Conservation (phyloP, 1,140 invertebrate species). For the Drosophila biarmipes region DNA sequence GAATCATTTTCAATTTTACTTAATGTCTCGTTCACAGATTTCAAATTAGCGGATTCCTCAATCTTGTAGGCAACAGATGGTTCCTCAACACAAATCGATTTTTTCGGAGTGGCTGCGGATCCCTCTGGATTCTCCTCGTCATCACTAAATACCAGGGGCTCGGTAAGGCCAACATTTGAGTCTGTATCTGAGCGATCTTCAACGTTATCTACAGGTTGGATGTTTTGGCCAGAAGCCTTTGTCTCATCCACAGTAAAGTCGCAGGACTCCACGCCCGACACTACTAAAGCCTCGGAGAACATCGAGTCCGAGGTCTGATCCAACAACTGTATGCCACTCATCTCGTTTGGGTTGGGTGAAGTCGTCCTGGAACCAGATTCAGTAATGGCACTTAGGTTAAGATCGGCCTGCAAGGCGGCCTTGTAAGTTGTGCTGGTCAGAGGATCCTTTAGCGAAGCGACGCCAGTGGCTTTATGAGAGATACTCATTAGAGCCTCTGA, state of each 20-base stretch:
- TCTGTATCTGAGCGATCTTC: conserved; percentile 45
- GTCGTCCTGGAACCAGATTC: background rate
- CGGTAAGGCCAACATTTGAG: conserved; percentile 46
- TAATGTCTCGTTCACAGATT: background rate
- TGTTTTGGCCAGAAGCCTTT: conserved; percentile 2
- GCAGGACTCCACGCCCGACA: conserved; percentile 50
- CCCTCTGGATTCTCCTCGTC: conserved; percentile 36
- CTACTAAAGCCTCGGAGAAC: conserved; percentile 55
- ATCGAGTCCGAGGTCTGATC: conserved; percentile 71
- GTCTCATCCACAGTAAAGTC: conserved; percentile 63
- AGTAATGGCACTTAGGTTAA: background rate
- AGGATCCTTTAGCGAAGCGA: conserved; percentile 34
- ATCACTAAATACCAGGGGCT: conserved; percentile 61
- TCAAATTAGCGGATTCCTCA: background rate
- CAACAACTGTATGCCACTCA: conserved; percentile 75
- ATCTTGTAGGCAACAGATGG: conserved; percentile 1
- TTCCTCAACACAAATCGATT: background rate
- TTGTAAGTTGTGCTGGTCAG: conserved; percentile 68
- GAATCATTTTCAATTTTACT: background rate
- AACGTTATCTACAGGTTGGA: background rate
- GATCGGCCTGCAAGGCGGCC: conserved; percentile 8
- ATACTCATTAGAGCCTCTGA: conserved; percentile 50
- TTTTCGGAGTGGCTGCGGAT: background rate
- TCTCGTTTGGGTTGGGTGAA: conserved; percentile 38
- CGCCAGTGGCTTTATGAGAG: background rate